phyloP scores from a whole-genome alignment of 2,888 invertebrate genomes.

The Pachliopta kotzebuea region DNA sequence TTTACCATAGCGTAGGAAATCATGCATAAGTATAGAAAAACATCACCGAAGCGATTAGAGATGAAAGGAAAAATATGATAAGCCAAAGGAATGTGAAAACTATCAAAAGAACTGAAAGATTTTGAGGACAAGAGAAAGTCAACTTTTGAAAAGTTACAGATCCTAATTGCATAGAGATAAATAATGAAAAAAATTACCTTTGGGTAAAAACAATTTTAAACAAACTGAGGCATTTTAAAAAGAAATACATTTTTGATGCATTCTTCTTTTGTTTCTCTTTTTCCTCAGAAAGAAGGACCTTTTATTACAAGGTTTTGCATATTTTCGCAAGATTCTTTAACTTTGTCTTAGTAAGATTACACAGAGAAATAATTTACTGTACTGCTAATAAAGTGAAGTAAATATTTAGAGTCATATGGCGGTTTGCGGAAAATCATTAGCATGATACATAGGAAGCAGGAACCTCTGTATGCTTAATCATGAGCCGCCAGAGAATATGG shows the following conservation, averaged over 20 bases:
- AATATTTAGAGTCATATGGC: slow-evolving; percentile 15
- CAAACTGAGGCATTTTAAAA: background rate
- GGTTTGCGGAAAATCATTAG: slow-evolving; percentile 23
- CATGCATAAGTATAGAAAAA: background rate
- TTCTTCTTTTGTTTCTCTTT: background rate
- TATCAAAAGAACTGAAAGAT: background rate
- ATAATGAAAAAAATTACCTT: background rate
- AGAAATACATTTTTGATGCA: background rate
- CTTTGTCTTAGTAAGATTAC: no score
- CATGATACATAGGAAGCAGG: slow-evolving; percentile 15
- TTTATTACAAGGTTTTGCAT: no score
- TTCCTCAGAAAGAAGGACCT: background rate
- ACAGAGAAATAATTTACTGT: background rate
- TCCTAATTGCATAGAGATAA: background rate
- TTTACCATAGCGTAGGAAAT: background rate
- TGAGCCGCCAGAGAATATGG: background rate
- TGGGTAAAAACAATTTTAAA: background rate
- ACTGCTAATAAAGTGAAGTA: background rate
- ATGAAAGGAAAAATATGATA: background rate
- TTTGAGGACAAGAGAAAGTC: background rate
- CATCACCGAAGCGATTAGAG: background rate
- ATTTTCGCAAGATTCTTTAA: no score
- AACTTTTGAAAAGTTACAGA: background rate
- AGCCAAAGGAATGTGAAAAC: background rate
- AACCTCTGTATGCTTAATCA: background rate